Evolutionary conservation across 1,140 invertebrate species (phyloP), one percentile per base, ranked within the genome.

Genomic region (Eupeodes corollae): DNA sequence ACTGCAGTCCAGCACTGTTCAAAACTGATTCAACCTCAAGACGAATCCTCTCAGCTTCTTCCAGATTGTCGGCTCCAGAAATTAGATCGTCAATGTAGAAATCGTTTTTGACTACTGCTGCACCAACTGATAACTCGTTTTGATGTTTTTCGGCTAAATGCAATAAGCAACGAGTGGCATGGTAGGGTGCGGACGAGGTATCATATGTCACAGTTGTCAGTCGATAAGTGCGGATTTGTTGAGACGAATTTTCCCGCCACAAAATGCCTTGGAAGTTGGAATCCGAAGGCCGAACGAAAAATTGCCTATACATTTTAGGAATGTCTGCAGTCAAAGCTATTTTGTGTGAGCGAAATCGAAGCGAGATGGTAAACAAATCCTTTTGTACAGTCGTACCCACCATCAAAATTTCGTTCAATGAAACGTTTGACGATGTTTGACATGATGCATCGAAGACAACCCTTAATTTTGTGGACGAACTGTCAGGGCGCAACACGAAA

Each of bases 231-330:
- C 56, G 51, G 31, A 69, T 51, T 13, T 54, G 51, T 13, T 64
- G 37, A 6, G 46, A 18, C 9, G 43, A 32, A 19, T 44, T 37
- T 9, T 46, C 26, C 30, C 61, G 51, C 67, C 67, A 70, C 1
- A 70, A 5, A 14, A 71, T 69, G 51, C 56, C 42, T 59, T 2
- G 39, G 40, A 30, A 68, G 15, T 56, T 44, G 34, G 49, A 13
- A 54, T 52, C 48, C 1, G 53, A 33, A 37, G 52, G 37, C 1
- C n/a, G 6, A 11, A 70, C 55, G 0, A 62, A 26, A 6, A 74
- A 58, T 47, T 69, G 67, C 12, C 71, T 42, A 50, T 71, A 76
- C 70, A 75, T 74, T 49, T 70, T 68, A 14, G 52, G 46, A 3
- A 73, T 61, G 40, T 75, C 71, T 3, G 58, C 62, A 10, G 50